These are phyloP conservation scores for Girardinus metallicus DNA, from an alignment of 2,797 vertebrate species.

Conservation along the genomic window DNA sequence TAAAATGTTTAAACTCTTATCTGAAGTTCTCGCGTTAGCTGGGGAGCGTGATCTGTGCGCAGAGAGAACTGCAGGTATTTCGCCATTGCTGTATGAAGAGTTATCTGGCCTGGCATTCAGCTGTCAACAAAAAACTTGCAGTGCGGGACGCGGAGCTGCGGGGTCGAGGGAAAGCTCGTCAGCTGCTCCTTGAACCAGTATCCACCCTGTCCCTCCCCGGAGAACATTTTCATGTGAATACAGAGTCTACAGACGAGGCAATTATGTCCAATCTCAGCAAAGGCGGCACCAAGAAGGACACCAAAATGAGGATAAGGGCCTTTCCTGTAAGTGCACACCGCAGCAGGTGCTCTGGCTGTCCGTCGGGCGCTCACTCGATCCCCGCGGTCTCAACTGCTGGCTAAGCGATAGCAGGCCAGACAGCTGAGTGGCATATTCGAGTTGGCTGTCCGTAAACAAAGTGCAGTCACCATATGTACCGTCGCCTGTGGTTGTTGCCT, in stretches of 20 bases:
- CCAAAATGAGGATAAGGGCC: slow-evolving; percentile 99
- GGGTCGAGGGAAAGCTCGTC: slow-evolving; percentile 77
- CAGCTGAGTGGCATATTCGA: slow-evolving; percentile 50
- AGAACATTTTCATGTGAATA: slow-evolving; percentile 83
- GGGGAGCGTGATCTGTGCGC: slow-evolving; percentile 80
- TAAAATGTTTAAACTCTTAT: neutral
- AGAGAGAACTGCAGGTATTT: slow-evolving; percentile 86
- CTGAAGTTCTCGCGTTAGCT: slow-evolving; percentile 75
- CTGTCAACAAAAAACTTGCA: slow-evolving; percentile 82
- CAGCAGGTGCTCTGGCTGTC: slow-evolving; percentile 50
- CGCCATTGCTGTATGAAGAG: slow-evolving; percentile 87
- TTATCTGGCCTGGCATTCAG: slow-evolving; percentile 76
- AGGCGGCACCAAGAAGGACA: slow-evolving; percentile 97
- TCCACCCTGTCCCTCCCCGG: slow-evolving; percentile 63
- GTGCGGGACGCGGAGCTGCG: slow-evolving; percentile 70
- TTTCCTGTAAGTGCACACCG: slow-evolving; percentile 91
- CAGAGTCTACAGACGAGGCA: slow-evolving; percentile 75
- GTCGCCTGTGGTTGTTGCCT: neutral
- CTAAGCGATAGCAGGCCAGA: slow-evolving; percentile 61
- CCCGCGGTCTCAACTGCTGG: slow-evolving; percentile 66
- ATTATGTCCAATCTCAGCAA: slow-evolving; percentile 98
- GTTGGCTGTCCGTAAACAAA: slow-evolving; percentile 50
- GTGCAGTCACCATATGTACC: slow-evolving; percentile 19
- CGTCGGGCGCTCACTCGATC: slow-evolving; percentile 58
- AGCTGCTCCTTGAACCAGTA: slow-evolving; percentile 66